Base-by-base conservation (phyloP, 2,797 vertebrate species). In the Rhyacichthys aspro region DNA sequence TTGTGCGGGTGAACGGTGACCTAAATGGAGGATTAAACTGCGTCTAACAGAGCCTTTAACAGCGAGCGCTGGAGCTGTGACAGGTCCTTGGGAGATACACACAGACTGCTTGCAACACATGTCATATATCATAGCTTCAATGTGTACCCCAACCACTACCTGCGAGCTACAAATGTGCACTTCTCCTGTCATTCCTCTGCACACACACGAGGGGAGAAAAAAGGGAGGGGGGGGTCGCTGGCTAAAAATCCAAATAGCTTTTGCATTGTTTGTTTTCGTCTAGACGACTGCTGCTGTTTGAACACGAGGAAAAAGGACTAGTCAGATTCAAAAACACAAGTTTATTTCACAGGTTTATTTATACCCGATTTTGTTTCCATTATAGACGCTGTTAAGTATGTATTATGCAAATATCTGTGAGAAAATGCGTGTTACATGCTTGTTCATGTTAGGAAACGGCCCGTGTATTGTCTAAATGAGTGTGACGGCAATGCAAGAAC, bases 101-200 rank as follows among this genome's bases (percentile, higher is more conserved):
- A 87, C 75, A 90, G 87, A 91, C 88, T 87, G 89, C 88, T 90
- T 84, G 84, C 87, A 91, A 90, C 90, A 92, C 91, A 91, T 91
- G 90, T 91, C 91, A 92, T 89, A 92, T 91, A 93, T 92, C 89
- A 90, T 91, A 92, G 85, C 86, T 87, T 92, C 90, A 92, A 78
- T 86, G 79, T 80, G 85, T 89, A 88, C 86, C 90, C 92, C 88
- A 79, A 74, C 83, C 79, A 81, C 85, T 93, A 89, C 89, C 91
- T 91, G 89, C 88, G 56, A 92, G 91, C 91, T 86, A 92, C 87
- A 86, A 91, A 91, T 91, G 87, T 90, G 85, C 83, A 85, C 85
- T 90, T 90, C 88, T 86, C 59, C 82, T 86, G 82, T 89, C 88
- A 87, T 81, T 85, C 82, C 80, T 79, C 76, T 23, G 64, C 70